A percentile compares a stretch with the other conserved stretches of the same genome.
Conservation (phyloP, 1,140 invertebrate genomes). For the Hyposmocoma kahamanoa region DNA sequence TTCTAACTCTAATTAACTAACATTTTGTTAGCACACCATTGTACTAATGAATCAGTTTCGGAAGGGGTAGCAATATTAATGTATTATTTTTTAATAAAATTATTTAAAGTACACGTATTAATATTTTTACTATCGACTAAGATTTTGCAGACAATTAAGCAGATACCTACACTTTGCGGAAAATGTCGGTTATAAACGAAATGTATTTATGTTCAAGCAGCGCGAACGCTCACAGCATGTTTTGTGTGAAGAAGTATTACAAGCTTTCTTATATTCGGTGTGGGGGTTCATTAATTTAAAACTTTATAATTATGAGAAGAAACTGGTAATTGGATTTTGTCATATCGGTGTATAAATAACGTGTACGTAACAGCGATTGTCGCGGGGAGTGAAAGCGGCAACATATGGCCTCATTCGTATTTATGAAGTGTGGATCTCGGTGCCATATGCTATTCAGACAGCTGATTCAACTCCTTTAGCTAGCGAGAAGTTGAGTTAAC, state of each 20-base stretch:
- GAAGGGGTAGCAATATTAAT: conserved; percentile 2
- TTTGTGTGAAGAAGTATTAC: not conserved
- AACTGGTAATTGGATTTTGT: conserved; percentile 1
- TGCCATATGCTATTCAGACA: conserved; percentile 62
- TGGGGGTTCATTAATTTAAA: not conserved
- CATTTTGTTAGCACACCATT: conserved; percentile 1
- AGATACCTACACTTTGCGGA: too few relatives aligned
- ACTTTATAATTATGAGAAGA: too few relatives aligned
- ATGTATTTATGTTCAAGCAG: not conserved
- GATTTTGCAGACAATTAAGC: too few relatives aligned
- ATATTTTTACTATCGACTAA: too few relatives aligned
- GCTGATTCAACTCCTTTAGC: conserved; percentile 42
- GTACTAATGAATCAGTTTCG: conserved; percentile 9
- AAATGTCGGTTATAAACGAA: conserved; percentile 2
- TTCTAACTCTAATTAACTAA: conserved; percentile 37
- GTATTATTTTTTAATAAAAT: too few relatives aligned
- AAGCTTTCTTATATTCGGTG: not conserved
- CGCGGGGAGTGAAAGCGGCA: conserved; percentile 67
- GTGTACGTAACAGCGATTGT: conserved; percentile 47
- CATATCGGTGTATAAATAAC: not conserved
- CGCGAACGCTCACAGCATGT: not conserved
- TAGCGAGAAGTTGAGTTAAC: not conserved
- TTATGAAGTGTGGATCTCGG: conserved; percentile 59
- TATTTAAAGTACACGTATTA: too few relatives aligned
- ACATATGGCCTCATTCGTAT: conserved; percentile 67